Conservation (phyloP, 2,888 invertebrate genomes). For the Drosophila subquinaria region DNA sequence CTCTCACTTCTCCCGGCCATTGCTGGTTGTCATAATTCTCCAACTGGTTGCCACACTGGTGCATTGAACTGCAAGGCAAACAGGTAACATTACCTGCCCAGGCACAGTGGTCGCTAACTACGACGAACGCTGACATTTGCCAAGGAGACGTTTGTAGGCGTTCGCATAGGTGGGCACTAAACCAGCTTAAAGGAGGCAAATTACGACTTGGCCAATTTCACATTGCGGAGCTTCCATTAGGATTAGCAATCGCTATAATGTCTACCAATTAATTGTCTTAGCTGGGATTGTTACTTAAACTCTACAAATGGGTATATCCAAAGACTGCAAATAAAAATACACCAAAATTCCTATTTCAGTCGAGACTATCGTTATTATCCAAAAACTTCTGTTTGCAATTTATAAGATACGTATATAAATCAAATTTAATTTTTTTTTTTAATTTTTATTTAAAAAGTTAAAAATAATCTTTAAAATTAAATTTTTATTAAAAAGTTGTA, state of each 20-base stretch:
- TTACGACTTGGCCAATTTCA: constrained; percentile 17
- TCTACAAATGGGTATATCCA: neutral
- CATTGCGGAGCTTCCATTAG: constrained; percentile 5
- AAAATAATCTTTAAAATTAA: too few relatives aligned
- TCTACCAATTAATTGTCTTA: constrained; percentile 1
- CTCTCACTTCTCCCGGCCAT: neutral
- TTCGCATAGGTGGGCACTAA: constrained; percentile 34
- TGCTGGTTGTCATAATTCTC: constrained; percentile 71
- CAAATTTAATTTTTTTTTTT: too few relatives aligned
- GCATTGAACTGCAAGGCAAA: constrained; percentile 85
- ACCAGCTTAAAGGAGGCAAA: constrained; percentile 23
- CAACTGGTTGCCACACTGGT: constrained; percentile 72
- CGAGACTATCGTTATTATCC: too few relatives aligned
- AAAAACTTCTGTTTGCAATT: too few relatives aligned
- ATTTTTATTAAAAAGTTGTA: too few relatives aligned
- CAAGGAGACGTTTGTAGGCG: constrained; percentile 35
- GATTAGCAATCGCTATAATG: neutral
- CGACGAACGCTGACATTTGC: constrained; percentile 31
- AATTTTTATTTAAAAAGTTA: too few relatives aligned
- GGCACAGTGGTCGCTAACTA: constrained; percentile 59
- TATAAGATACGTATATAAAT: too few relatives aligned
- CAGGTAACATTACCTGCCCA: constrained; percentile 73
- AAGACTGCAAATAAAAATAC: too few relatives aligned
- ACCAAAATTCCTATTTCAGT: too few relatives aligned
- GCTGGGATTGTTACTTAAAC: neutral